These are phyloP conservation scores for Odontomyia ornata DNA, from an alignment of 2,888 invertebrate genomes.

Conservation along the genomic window DNA sequence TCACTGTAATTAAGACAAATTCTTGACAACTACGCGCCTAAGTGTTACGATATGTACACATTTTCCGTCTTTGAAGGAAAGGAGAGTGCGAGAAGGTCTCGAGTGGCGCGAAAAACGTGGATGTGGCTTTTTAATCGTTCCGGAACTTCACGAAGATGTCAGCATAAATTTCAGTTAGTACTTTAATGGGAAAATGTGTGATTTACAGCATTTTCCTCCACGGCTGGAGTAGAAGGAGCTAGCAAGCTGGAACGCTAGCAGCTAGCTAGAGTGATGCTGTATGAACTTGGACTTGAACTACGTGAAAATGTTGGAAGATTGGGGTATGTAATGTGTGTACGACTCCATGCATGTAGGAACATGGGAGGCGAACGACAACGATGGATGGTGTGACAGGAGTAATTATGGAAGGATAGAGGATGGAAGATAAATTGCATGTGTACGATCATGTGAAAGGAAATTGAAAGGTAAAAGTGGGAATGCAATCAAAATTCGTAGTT, in stretches of 20 bases:
- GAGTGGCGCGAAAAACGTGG: slow-evolving; percentile 3
- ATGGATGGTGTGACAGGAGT: slow-evolving; percentile 1
- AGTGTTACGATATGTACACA: slow-evolving; percentile 17
- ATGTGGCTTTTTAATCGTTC: slow-evolving; percentile 12
- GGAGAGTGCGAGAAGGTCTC: neutral
- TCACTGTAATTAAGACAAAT: slow-evolving; percentile 27
- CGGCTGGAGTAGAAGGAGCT: neutral
- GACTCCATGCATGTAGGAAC: neutral
- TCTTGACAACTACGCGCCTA: slow-evolving; percentile 26
- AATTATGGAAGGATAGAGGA: neutral
- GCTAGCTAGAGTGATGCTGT: neutral
- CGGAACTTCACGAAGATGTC: slow-evolving; percentile 12
- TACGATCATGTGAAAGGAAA: too few relatives aligned
- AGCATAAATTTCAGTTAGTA: slow-evolving; percentile 13
- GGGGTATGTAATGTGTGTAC: neutral
- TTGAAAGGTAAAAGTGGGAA: too few relatives aligned
- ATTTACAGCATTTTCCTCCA: neutral
- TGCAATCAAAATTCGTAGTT: too few relatives aligned
- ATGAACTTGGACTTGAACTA: slow-evolving; percentile 12
- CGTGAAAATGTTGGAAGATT: too few relatives aligned
- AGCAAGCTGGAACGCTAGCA: neutral
- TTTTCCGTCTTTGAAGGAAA: neutral
- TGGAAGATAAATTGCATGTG: neutral
- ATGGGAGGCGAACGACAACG: neutral
- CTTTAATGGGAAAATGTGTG: slow-evolving; percentile 13